Evolutionary conservation across 2,888 invertebrate genomes (phyloP), one percentile per base, ranked within the genome.

Genomic region (Callyntrura guangdongensis): DNA sequence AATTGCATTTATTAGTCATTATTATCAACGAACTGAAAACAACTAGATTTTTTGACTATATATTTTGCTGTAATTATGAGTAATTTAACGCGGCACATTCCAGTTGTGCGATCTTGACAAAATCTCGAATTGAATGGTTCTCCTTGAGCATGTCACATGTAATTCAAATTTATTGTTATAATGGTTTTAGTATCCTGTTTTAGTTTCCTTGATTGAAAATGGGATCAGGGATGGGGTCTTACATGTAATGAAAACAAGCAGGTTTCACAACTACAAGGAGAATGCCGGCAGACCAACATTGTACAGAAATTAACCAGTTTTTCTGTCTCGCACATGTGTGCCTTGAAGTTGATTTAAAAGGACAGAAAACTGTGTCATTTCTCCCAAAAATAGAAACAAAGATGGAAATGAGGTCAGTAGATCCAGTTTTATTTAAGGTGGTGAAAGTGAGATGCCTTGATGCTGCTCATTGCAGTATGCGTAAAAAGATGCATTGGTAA

Each of bases 331-430:
- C 0, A 82, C 17, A 11, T 9, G 82, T 22, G 17, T 47, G 2
- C 72, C n/a, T 47, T 27, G 69, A 67, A 64, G 20, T 2, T 11
- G 14, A 69, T 4, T 36, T 36, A 36, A 36, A 36, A 36, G 36
- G 36, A 47, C 64, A 12, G 83, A 83, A 81, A 83, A 49, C n/a
- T 67, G 25, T 83, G 83, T 69, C 83, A 83, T n/a, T 12, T 8
- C n/a, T 17, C 61, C 83, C 22, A 83, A 25, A 83, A 83, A 83
- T 83, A 83, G 67, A 83, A 49, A 69, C 6, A 0, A 5, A 5
- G 22, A 17, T 72, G 72, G 17, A 83, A 83, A 49, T 49, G 47
- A 67, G 83, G 83, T 67, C 83, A 67, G n/a, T 6, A 6, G 49
- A 47, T 82, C 61, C 64, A 82, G 59, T 27, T 22, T 22, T 0